These are phyloP conservation scores for Biston stratarius DNA, from an alignment of 2,888 invertebrate species.

Conservation along the genomic window DNA sequence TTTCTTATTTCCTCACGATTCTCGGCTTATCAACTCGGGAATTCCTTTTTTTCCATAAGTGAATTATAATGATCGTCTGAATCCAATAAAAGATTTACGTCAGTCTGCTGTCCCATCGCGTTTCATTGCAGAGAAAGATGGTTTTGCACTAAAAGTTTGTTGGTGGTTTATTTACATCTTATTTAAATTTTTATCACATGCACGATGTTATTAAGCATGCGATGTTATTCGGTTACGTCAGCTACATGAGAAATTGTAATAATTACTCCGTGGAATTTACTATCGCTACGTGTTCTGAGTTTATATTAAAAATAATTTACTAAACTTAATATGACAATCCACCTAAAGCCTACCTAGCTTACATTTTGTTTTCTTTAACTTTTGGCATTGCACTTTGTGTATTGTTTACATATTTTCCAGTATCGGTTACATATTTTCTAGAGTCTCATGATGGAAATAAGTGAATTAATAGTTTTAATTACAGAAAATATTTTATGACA, in stretches of 20 bases:
- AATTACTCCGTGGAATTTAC: slow-evolving; percentile 58
- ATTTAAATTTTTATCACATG: slow-evolving; percentile 69
- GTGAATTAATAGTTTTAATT: too few relatives aligned
- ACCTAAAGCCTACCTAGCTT: too few relatives aligned
- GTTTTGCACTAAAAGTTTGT: neutral
- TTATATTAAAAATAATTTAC: neutral
- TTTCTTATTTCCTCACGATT: slow-evolving; percentile 79
- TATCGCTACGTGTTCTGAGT: slow-evolving; percentile 4
- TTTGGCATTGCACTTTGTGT: too few relatives aligned
- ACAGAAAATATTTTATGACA: too few relatives aligned
- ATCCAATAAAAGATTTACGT: slow-evolving; percentile 30
- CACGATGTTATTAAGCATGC: slow-evolving; percentile 67
- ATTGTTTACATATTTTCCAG: too few relatives aligned
- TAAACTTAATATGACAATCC: neutral
- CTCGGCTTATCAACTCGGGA: slow-evolving; percentile 74
- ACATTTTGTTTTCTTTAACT: too few relatives aligned
- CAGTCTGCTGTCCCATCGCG: slow-evolving; percentile 25
- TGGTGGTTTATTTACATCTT: neutral
- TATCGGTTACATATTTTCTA: too few relatives aligned
- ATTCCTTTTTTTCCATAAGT: slow-evolving; percentile 59
- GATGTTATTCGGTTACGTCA: slow-evolving; percentile 45
- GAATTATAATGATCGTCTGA: slow-evolving; percentile 48
- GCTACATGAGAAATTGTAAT: slow-evolving; percentile 78
- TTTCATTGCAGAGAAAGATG: slow-evolving; percentile 28
- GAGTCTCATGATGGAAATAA: too few relatives aligned